phyloP scores from a whole-genome alignment of 2,888 invertebrate species.

The Drosophila yooni region DNA sequence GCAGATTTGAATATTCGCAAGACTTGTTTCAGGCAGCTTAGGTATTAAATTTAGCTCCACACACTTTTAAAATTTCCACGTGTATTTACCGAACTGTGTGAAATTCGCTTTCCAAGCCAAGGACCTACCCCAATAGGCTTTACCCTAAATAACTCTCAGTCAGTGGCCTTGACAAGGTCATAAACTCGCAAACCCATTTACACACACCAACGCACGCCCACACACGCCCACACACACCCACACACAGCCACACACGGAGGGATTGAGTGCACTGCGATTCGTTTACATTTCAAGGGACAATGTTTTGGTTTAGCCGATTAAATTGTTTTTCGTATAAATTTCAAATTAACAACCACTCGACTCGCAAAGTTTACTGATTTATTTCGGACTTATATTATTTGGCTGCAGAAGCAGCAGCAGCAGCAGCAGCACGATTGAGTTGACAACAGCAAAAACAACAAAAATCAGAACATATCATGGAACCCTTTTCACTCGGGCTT shows the following conservation, averaged over 20 bases:
- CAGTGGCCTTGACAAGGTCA: conserved; percentile 64
- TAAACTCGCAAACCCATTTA: conserved; percentile 21
- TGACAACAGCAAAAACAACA: conserved; percentile 52
- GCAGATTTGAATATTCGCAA: neutral
- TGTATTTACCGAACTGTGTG: conserved; percentile 15
- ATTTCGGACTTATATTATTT: conserved; percentile 74
- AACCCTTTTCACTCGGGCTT: conserved; percentile 60
- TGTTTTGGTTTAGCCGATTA: conserved; percentile 67
- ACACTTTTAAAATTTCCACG: neutral
- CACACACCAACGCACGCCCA: neutral
- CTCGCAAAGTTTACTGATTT: conserved; percentile 74
- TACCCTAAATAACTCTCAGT: conserved; percentile 18
- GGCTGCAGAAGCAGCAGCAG: conserved; percentile 23
- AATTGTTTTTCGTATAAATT: conserved; percentile 81
- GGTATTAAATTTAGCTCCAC: conserved; percentile 3
- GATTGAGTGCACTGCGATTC: neutral
- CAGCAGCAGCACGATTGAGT: conserved; percentile 35
- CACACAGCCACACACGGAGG: neutral
- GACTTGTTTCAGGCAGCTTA: neutral
- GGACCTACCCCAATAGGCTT: conserved; percentile 61
- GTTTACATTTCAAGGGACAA: conserved; percentile 33
- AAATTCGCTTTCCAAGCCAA: conserved; percentile 7
- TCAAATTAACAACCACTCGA: conserved; percentile 79
- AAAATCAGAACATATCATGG: conserved; percentile 57
- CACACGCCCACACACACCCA: neutral